Evolutionary conservation across 2,113 vertebrate genomes (phyloP).

Genomic region (Seriola rivoliana): DNA sequence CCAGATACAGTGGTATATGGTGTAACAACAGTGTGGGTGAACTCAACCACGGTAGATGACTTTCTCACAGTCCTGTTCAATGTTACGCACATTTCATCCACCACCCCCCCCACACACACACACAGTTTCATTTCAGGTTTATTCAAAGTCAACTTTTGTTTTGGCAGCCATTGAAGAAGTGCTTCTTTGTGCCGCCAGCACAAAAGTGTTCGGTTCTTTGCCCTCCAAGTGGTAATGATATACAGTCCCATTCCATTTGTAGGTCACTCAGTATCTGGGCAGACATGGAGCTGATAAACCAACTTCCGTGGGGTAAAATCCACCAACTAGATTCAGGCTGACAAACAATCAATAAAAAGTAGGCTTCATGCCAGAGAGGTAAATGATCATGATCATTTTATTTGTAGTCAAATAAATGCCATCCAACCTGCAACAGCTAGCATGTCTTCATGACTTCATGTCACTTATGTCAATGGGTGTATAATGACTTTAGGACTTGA

Average conservation of each 20-base stretch:
- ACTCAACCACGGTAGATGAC: constrained; percentile 26
- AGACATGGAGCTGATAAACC: constrained; percentile 6
- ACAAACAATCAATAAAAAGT: no score
- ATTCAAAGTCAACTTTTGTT: constrained; percentile 43
- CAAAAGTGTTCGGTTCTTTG: constrained; percentile 8
- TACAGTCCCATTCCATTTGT: background rate
- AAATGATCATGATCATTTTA: background rate
- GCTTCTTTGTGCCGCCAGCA: background rate
- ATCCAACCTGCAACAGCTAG: no score
- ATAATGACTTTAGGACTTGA: no score
- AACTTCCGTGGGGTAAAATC: no score
- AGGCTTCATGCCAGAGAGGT: no score
- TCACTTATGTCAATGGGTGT: no score
- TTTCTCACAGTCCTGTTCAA: constrained; percentile 64
- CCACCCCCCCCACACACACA: background rate
- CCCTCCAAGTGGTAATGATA: constrained; percentile 1
- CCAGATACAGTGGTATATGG: constrained; percentile 49
- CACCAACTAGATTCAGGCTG: background rate
- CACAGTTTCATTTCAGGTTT: constrained; percentile 33
- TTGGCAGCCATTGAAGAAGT: constrained; percentile 13
- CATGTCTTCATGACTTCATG: no score
- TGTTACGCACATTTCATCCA: constrained; percentile 10
- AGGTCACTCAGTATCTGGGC: background rate
- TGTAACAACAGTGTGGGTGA: constrained; percentile 41
- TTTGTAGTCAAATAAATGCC: no score